Percentiles rank a stretch among this genome's conserved stretches.
phyloP scores from a whole-genome alignment of 1,140 invertebrate species.

The Fopius arisanus region DNA sequence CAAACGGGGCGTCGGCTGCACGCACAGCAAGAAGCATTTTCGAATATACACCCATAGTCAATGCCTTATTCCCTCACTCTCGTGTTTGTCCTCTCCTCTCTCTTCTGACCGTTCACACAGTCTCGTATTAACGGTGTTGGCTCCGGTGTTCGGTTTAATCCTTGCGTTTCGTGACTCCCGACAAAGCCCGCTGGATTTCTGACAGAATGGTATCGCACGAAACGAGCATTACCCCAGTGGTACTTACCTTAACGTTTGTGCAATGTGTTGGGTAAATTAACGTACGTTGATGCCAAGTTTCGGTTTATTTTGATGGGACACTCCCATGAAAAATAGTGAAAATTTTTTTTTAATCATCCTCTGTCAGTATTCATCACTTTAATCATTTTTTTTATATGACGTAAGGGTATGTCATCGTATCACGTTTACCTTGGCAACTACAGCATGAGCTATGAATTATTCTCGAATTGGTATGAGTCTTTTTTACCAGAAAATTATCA shows the following conservation, averaged over 20 bases:
- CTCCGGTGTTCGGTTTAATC: conserved; percentile 56
- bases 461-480: too few species aligned
- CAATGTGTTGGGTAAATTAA: conserved; percentile 9
- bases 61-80: background rate
- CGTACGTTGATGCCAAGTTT: background rate
- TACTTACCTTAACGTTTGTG: conserved; percentile 43
- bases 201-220: conserved; percentile 63
- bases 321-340: too few species aligned
- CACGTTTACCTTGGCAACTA: too few species aligned
- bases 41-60: conserved; percentile 9
- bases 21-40: conserved; percentile 21
- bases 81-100: background rate
- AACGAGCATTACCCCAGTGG: conserved; percentile 60
- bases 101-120: conserved; percentile 26
- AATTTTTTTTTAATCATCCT: too few species aligned
- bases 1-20: conserved; percentile 22
- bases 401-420: too few species aligned
- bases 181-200: conserved; percentile 65
- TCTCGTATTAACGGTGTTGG: conserved; percentile 32
- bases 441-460: too few species aligned
- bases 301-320: background rate
- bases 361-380: too few species aligned
- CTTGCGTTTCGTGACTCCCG: conserved; percentile 63
- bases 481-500: too few species aligned
- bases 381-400: too few species aligned